Evolutionary conservation across 1,140 invertebrate genomes (phyloP).

Genomic region (Panulirus ornatus): DNA sequence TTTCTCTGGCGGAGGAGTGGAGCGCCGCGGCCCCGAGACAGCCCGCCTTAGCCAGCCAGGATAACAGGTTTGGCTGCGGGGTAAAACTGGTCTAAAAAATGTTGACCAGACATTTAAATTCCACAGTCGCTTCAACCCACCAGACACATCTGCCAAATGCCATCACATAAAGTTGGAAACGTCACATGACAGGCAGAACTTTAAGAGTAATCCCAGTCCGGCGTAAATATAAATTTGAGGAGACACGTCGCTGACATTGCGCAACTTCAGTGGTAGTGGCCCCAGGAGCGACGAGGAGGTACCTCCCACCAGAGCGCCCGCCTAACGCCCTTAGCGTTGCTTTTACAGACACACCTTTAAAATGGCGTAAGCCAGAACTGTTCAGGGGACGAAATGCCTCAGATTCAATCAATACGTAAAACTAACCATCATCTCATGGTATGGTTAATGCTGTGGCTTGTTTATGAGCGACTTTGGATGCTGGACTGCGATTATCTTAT

Average conservation of each 20-base stretch:
- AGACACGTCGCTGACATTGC: constrained; percentile 30
- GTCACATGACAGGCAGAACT: constrained; percentile 20
- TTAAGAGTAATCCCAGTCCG: background rate
- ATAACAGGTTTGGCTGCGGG: constrained; percentile 36
- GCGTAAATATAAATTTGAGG: background rate
- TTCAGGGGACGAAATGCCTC: no score
- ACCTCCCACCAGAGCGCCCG: background rate
- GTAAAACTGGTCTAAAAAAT: constrained; percentile 7
- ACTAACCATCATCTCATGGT: no score
- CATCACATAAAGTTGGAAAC: background rate
- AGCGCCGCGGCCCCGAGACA: constrained; percentile 27
- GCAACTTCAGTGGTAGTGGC: constrained; percentile 1
- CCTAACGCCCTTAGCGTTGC: background rate
- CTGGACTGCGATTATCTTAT: background rate
- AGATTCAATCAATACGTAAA: no score
- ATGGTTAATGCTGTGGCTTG: no score
- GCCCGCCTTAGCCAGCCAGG: constrained; percentile 29
- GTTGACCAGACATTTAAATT: constrained; percentile 63
- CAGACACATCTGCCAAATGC: background rate
- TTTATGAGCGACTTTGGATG: no score
- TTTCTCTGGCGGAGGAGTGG: constrained; percentile 9
- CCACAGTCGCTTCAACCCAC: background rate
- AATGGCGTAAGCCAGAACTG: no score
- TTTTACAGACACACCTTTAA: background rate
- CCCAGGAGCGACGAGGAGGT: constrained; percentile 2